These are phyloP conservation scores for Hydropsyche betteni DNA, from an alignment of 2,888 invertebrate genomes.

Conservation along the genomic window DNA sequence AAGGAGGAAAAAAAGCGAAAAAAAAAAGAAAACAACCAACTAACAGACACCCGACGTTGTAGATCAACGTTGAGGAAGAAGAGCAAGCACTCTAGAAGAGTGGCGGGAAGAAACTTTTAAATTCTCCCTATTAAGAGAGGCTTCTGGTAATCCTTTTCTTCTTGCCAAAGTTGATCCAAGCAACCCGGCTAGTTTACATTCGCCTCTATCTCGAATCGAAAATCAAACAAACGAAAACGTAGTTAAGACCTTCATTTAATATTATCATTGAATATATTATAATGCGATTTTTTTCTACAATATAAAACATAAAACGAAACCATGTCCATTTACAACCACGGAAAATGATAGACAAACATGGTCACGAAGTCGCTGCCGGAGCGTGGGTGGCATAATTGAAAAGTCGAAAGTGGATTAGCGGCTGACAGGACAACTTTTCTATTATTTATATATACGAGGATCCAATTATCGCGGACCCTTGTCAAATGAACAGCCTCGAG, in stretches of 20 bases:
- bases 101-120: conserved; percentile 34
- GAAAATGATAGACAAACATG: background rate
- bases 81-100: conserved; percentile 15
- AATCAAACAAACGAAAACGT: too few relatives aligned
- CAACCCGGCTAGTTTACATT: conserved; percentile 20
- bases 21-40: background rate
- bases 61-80: conserved; percentile 7
- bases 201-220: too few relatives aligned
- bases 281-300: too few relatives aligned
- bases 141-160: conserved; percentile 44
- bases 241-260: too few relatives aligned
- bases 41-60: conserved; percentile 2
- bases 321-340: too few relatives aligned
- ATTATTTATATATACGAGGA: conserved; percentile 30
- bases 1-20: too few relatives aligned
- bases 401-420: conserved; percentile 19
- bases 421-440: conserved; percentile 34
- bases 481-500: conserved; percentile 38
- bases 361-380: background rate
- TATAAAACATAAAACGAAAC: too few relatives aligned
- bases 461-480: conserved; percentile 37
- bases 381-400: conserved; percentile 25
- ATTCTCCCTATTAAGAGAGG: conserved; percentile 46
- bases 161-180: conserved; percentile 41
- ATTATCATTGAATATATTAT: too few relatives aligned